phyloP scores from a whole-genome alignment of 92 coral and sea anemone genomes.

The Parazoanthus swiftii region DNA sequence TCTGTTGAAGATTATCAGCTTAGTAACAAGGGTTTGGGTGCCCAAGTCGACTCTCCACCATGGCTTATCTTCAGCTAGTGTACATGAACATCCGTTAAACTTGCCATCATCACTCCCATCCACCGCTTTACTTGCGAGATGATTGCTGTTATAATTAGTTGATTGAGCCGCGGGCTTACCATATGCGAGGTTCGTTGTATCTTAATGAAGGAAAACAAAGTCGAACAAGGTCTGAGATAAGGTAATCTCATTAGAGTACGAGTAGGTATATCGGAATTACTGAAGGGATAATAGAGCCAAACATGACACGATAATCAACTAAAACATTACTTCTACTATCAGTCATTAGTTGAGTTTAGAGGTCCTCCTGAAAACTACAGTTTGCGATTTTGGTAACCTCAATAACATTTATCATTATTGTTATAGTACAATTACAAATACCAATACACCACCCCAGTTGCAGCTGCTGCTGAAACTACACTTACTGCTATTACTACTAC shows the following conservation, averaged over 20 bases:
- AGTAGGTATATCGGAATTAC: too few species aligned
- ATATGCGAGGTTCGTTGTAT: background rate
- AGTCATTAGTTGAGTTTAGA: too few species aligned
- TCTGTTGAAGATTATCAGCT: constrained; percentile 8
- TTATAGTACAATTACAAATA: background rate
- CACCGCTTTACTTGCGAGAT: background rate
- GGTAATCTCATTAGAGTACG: too few species aligned
- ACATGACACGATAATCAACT: too few species aligned
- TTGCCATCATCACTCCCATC: background rate
- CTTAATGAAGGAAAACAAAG: background rate
- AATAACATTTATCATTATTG: too few species aligned
- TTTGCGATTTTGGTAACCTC: too few species aligned
- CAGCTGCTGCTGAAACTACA: background rate
- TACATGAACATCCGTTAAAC: background rate
- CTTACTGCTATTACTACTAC: background rate
- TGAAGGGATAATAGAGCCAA: too few species aligned
- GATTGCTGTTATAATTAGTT: too few species aligned
- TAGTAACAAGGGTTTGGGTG: background rate
- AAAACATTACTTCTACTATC: too few species aligned
- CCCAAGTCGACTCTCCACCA: constrained; percentile 8
- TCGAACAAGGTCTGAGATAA: too few species aligned
- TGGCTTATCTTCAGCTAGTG: background rate
- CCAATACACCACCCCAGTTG: background rate
- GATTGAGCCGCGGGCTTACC: background rate
- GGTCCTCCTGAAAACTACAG: too few species aligned